Base-by-base conservation (phyloP, 2,113 vertebrate genomes). In the Daphoenositta chrysoptera region DNA sequence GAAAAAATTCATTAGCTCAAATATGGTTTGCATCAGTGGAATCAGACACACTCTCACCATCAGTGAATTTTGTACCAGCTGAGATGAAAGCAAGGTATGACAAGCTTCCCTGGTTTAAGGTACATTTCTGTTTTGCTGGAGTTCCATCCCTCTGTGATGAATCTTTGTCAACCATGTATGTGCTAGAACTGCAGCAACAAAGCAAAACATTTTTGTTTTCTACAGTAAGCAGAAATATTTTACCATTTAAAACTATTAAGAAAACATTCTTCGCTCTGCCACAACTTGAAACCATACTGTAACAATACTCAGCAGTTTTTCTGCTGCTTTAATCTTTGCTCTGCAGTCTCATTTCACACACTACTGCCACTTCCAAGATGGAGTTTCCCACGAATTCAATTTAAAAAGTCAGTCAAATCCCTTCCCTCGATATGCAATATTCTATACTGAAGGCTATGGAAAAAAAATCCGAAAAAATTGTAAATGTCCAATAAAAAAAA, bases 81-180 rank as follows among this genome's bases (percentile, higher is more conserved):
- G 75, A 87, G 19, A n/a, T 31, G 22, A 83, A 92, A 86, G 31
- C 13, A 65, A 88, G 19, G 44, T 40, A 28, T 65, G 39, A 68
- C 2, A 20, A 53, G 6, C 7, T 70, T 73, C 28, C 15, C 7
- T 83, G 24, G 16, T 53, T 83, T 77, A 72, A 69, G 72, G 15
- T 40, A 23, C 13, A 33, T 51, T 61, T 72, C 40, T 5, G 0
- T 72, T 88, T 86, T 92, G 5, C 20, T 72, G 24, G 33, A 83
- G 21, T 90, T 90, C 68, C 13, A 37, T 19, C 51, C 40, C 7
- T 86, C 83, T 61, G 31, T 2, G 3, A 37, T 54, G 44, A 56
- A 76, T 7, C 1, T 86, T 60, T 64, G 40, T 51, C 0, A 0
- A 33, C 7, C 4, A 12, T 1, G 0, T 57, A 44, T 30, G 14